These are phyloP conservation scores for Calycopis cecrops DNA, from an alignment of 1,140 invertebrate genomes.

Conservation along the genomic window DNA sequence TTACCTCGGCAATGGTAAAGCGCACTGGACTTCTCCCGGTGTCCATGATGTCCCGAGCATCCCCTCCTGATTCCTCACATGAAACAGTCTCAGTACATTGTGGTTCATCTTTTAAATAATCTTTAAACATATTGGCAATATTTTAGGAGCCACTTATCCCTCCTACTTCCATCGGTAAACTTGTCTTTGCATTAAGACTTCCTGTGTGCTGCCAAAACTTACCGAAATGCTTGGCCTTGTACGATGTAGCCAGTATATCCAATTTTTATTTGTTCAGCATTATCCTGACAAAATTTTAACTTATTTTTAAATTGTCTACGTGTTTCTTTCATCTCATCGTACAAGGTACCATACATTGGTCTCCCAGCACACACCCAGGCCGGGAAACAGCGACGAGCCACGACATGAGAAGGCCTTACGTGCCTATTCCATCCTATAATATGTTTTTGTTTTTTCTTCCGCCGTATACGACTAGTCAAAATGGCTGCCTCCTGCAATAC, in stretches of 20 bases:
- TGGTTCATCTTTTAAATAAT: background rate
- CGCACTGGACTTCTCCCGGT: background rate
- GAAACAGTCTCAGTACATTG: background rate
- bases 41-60: background rate
- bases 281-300: no score
- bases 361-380: no score
- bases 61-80: no score
- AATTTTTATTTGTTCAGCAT: no score
- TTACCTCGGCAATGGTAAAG: background rate
- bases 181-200: background rate
- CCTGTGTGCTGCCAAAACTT: constrained; percentile 22
- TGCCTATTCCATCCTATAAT: constrained; percentile 22
- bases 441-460: constrained; percentile 6
- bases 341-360: no score
- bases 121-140: background rate
- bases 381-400: constrained; percentile 26
- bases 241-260: constrained; percentile 18
- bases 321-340: no score
- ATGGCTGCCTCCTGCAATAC: no score
- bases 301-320: no score
- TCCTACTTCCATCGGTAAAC: background rate
- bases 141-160: background rate
- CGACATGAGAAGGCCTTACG: constrained; percentile 18
- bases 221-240: constrained; percentile 18
- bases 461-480: no score